phyloP scores from a whole-genome alignment of 2,888 invertebrate species.

The Amaurobius ferox region DNA sequence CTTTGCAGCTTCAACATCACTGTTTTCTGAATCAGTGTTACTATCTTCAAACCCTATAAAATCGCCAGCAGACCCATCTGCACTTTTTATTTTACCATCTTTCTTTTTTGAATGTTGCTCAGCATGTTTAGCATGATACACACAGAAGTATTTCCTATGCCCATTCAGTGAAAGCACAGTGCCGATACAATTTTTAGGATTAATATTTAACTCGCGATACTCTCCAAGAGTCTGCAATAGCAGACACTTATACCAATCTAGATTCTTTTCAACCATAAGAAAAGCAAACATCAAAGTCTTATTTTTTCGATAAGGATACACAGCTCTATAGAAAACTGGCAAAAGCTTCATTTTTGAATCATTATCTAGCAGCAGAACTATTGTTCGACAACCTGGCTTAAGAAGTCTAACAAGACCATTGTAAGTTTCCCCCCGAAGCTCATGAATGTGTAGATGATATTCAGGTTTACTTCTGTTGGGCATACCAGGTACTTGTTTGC shows the following conservation, averaged over 20 bases:
- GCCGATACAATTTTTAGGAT: constrained; percentile 97
- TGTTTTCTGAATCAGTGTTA: constrained; percentile 79
- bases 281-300: constrained; percentile 97
- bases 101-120: constrained; percentile 35
- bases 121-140: constrained; percentile 95
- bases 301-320: constrained; percentile 97
- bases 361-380: constrained; percentile 92
- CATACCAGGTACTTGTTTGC: constrained; percentile 76
- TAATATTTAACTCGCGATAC: constrained; percentile 89
- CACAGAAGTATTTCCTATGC: constrained; percentile 97
- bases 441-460: constrained; percentile 85
- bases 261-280: constrained; percentile 92
- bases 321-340: constrained; percentile 92
- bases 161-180: constrained; percentile 94
- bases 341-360: constrained; percentile 91
- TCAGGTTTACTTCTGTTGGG: constrained; percentile 72
- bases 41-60: constrained; percentile 90
- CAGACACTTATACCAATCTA: constrained; percentile 94
- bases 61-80: constrained; percentile 78
- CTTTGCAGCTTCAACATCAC: constrained; percentile 78
- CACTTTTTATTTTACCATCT: constrained; percentile 25
- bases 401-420: constrained; percentile 93
- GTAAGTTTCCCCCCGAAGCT: constrained; percentile 95
- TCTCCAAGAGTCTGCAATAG: constrained; percentile 91
- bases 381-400: constrained; percentile 96